Conservation (phyloP, 2,113 vertebrate genomes). For the Cynocephalus volans region DNA sequence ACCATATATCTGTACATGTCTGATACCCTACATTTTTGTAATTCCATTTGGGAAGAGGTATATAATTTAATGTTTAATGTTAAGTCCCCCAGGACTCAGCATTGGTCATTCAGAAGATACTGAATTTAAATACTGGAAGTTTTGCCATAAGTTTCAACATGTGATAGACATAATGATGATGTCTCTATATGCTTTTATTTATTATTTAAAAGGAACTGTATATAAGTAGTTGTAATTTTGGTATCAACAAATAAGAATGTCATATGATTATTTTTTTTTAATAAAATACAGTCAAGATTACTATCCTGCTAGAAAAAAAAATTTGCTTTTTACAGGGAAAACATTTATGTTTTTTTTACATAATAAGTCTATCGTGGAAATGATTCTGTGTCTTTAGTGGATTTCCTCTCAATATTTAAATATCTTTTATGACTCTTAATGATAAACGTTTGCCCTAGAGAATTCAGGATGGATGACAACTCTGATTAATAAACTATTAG, state of each 20-base stretch:
- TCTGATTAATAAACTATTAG: background rate
- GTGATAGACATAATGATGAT: background rate
- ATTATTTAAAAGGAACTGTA: background rate
- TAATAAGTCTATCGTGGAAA: background rate
- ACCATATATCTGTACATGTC: background rate
- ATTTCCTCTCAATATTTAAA: background rate
- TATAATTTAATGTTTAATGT: background rate
- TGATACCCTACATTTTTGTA: background rate
- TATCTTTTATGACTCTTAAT: constrained; percentile 15
- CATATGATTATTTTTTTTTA: background rate
- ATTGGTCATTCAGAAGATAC: background rate
- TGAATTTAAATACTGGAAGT: background rate
- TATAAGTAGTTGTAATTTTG: background rate
- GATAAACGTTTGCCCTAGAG: background rate
- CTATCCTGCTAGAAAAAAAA: background rate
- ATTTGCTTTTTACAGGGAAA: constrained; percentile 1
- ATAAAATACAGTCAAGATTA: background rate
- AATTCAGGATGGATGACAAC: background rate
- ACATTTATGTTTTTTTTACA: background rate
- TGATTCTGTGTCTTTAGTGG: background rate
- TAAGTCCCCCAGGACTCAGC: background rate
- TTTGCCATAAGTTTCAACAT: background rate
- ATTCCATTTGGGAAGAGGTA: background rate
- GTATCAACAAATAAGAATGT: background rate
- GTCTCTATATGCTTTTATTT: background rate